Percentiles rank a stretch among this genome's conserved stretches.
Evolutionary conservation across 2,888 invertebrate species (phyloP).

Genomic region (Liopterus haemorrhoidalis): DNA sequence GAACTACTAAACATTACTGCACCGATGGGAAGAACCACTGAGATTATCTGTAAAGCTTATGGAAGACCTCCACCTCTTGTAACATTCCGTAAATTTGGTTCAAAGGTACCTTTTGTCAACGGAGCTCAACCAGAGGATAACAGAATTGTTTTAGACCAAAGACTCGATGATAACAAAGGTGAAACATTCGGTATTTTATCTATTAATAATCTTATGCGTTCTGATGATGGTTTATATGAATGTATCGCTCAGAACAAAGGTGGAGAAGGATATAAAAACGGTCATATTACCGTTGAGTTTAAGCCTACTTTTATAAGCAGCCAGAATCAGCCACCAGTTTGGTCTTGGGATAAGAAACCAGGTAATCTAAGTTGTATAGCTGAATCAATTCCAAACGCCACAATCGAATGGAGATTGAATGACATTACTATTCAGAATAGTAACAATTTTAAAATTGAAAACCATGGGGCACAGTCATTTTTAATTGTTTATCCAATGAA

Average conservation of each 20-base stretch:
- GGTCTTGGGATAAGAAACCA: conserved; percentile 75
- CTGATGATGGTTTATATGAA: conserved; percentile 83
- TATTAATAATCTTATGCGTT: conserved; percentile 59
- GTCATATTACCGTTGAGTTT: conserved; percentile 78
- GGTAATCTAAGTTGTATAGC: conserved; percentile 84
- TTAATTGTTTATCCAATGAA: conserved; percentile 62
- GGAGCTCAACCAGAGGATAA: conserved; percentile 62
- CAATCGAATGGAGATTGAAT: conserved; percentile 72
- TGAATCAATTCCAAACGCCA: conserved; percentile 84
- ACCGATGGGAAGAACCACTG: conserved; percentile 56
- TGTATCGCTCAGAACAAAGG: conserved; percentile 79
- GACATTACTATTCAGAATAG: conserved; percentile 41
- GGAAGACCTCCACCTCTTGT: conserved; percentile 77
- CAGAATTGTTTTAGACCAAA: conserved; percentile 59
- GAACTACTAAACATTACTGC: conserved; percentile 69
- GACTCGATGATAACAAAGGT: conserved; percentile 50
- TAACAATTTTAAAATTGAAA: conserved; percentile 49
- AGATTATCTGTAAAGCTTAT: conserved; percentile 68
- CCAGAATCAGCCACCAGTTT: conserved; percentile 64
- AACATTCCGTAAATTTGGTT: conserved; percentile 71
- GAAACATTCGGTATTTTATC: conserved; percentile 62
- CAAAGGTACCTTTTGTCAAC: conserved; percentile 55
- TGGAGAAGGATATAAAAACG: conserved; percentile 68
- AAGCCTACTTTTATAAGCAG: conserved; percentile 71
- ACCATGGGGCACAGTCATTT: conserved; percentile 47